These are phyloP conservation scores for Oncorhynchus clarkii DNA, from an alignment of 2,113 vertebrate genomes.

Conservation along the genomic window DNA sequence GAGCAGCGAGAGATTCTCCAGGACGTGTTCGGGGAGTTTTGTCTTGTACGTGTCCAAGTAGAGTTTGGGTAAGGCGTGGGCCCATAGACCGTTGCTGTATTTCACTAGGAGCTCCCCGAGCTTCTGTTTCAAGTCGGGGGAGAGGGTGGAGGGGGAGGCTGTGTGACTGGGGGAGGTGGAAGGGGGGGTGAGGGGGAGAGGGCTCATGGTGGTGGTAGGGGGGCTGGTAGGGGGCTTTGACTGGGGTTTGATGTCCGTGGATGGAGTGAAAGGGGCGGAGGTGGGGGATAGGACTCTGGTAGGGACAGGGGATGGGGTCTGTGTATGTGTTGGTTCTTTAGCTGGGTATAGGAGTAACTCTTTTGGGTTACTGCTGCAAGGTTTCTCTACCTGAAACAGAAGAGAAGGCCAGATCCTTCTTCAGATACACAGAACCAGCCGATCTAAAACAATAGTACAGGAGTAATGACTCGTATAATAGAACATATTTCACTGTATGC, in stretches of 20 bases:
- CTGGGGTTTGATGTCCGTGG: slow-evolving; percentile 16
- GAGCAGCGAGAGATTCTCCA: slow-evolving; percentile 82
- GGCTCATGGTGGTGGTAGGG: slow-evolving; percentile 12
- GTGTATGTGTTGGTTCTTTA: slow-evolving; percentile 49
- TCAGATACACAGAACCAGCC: background rate
- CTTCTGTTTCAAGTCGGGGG: slow-evolving; percentile 81
- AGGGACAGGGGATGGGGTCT: slow-evolving; percentile 22
- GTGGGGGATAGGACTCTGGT: background rate
- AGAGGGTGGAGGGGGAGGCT: slow-evolving; percentile 46
- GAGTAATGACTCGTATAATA: background rate
- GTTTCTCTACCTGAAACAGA: slow-evolving; percentile 81
- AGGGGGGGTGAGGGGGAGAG: slow-evolving; percentile 33
- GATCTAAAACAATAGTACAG: background rate
- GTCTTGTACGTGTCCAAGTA: slow-evolving; percentile 87
- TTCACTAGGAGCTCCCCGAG: slow-evolving; percentile 83
- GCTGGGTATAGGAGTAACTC: slow-evolving; percentile 87
- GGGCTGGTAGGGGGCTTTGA: slow-evolving; percentile 58
- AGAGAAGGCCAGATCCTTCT: background rate
- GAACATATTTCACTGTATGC: background rate
- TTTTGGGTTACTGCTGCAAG: slow-evolving; percentile 75
- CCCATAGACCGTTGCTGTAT: slow-evolving; percentile 91
- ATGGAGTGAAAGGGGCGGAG: slow-evolving; percentile 15
- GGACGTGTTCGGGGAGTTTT: slow-evolving; percentile 81
- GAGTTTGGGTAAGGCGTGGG: slow-evolving; percentile 88
- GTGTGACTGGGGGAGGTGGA: slow-evolving; percentile 44